Evolutionary conservation across 2,797 vertebrate genomes (phyloP), one percentile per base, ranked within the genome.

Genomic region (Poecilia picta): DNA sequence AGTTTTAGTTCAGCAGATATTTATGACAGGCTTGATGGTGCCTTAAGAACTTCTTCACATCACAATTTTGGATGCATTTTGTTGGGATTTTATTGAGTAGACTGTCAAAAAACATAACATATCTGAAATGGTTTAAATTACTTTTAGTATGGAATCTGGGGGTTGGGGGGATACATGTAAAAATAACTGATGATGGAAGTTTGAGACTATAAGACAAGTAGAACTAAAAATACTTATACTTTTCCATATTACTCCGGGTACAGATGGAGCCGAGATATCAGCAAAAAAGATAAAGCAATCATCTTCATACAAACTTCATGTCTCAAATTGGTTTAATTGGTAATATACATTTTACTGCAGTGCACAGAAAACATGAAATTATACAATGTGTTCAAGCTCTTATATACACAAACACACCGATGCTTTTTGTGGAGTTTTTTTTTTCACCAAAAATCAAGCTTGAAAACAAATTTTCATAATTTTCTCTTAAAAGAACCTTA

Each of bases 341-440:
- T 94, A 92, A 83, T 90, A 94, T 93, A 94, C 90, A 95, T 94
- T 92, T 83, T 87, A 86, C 88, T 92, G 90, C 87, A 80, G 91
- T 94, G 93, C 90, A 93, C 88, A 95, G 90, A 94, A 75, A 93
- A 95, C 83, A 89, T 92, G 82, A 90, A 87, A 75, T 87, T 64
- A 71, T 71, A 84, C 78, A 77, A 81, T 1, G 84, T 92, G 91
- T 89, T 87, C 49, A 76, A 85, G 85, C 76, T 86, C 73, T 82
- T 92, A 90, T 91, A 75, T 92, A 95, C 33, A 78, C 64, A 72
- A 23, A 75, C 39, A 33, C 79, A 71, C 87, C n/a, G n/a, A n/a
- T 91, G 89, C 86, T 82, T 79, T 11, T 79, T 11, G 39, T 81
- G 72, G 74, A 81, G 12, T 74, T 85, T 79, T 0, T 5, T 57